phyloP scores from a whole-genome alignment of 2,797 vertebrate species.

The Amphiprion clarkii region DNA sequence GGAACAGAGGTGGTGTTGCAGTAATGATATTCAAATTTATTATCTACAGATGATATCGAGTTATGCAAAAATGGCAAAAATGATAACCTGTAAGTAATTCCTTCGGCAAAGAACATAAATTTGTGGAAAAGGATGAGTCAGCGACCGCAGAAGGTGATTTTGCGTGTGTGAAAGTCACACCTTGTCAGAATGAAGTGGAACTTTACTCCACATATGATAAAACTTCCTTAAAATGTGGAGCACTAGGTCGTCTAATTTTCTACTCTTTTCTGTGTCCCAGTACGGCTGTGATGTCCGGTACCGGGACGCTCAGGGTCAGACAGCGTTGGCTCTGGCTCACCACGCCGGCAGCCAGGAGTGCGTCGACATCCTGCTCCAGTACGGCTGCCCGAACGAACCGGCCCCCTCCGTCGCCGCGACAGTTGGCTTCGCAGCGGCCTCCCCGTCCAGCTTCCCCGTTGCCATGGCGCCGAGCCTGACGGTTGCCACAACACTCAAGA shows the following conservation, averaged over 20 bases:
- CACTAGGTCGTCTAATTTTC: not conserved
- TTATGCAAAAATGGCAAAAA: slow-evolving; percentile 44
- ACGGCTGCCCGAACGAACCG: slow-evolving; percentile 91
- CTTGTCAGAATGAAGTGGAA: slow-evolving; percentile 14
- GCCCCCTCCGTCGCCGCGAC: slow-evolving; percentile 53
- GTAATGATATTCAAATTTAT: not conserved
- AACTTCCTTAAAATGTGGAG: slow-evolving; percentile 14
- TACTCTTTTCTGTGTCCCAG: slow-evolving; percentile 73
- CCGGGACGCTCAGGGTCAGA: slow-evolving; percentile 91
- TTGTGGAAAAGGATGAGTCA: slow-evolving; percentile 46
- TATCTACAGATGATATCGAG: slow-evolving; percentile 3
- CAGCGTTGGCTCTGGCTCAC: slow-evolving; percentile 89
- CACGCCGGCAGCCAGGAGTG: slow-evolving; percentile 93
- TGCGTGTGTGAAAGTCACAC: slow-evolving; percentile 36
- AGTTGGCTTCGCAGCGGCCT: slow-evolving; percentile 61
- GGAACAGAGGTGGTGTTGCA: not conserved
- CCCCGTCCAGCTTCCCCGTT: slow-evolving; percentile 71
- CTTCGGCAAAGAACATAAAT: slow-evolving; percentile 42
- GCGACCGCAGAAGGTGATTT: slow-evolving; percentile 46
- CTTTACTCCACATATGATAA: slow-evolving; percentile 11
- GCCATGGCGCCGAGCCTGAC: slow-evolving; percentile 76
- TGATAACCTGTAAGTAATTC: slow-evolving; percentile 22
- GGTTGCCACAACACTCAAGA: slow-evolving; percentile 83
- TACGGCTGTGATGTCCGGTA: slow-evolving; percentile 93
- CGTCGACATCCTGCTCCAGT: slow-evolving; percentile 92